Conservation (phyloP, 1,140 invertebrate genomes). For the Neelides sp. region DNA sequence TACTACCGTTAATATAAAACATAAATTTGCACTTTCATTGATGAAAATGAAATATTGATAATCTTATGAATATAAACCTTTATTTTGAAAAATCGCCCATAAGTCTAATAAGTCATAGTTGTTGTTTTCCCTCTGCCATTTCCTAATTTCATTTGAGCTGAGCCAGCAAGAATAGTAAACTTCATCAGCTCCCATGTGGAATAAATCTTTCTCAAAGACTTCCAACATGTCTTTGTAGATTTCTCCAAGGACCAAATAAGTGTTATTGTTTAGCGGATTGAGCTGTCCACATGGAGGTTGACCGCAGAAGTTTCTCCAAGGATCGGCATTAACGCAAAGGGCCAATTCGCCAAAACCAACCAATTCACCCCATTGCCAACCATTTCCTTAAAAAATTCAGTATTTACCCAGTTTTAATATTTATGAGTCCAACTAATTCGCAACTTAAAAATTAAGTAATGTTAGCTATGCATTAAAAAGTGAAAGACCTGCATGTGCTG, state of each 20-base stretch:
- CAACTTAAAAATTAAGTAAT: too few relatives aligned
- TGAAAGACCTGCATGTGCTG: slow-evolving; percentile 34
- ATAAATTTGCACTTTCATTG: background rate
- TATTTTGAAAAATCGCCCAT: slow-evolving; percentile 31
- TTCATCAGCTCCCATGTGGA: slow-evolving; percentile 37
- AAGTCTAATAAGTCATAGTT: slow-evolving; percentile 32
- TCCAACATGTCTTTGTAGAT: slow-evolving; percentile 36
- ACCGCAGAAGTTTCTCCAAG: slow-evolving; percentile 25
- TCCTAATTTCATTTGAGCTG: slow-evolving; percentile 30
- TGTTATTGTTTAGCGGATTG: slow-evolving; percentile 28
- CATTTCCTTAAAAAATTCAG: slow-evolving; percentile 20
- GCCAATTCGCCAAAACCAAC: slow-evolving; percentile 28
- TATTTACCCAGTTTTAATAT: too few relatives aligned
- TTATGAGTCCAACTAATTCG: too few relatives aligned
- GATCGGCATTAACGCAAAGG: slow-evolving; percentile 29
- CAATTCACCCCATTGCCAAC: slow-evolving; percentile 30
- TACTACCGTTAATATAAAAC: too few relatives aligned
- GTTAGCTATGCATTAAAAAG: too few relatives aligned
- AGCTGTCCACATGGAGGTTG: slow-evolving; percentile 31
- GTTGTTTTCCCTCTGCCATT: slow-evolving; percentile 31
- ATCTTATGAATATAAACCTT: slow-evolving; percentile 4
- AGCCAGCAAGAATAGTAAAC: slow-evolving; percentile 35
- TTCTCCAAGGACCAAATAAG: slow-evolving; percentile 31
- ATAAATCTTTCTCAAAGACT: slow-evolving; percentile 31
- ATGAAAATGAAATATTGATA: background rate